A percentile compares a stretch with the other conserved stretches of the same genome.
Conservation (phyloP, 2,113 vertebrate genomes). For the Halcyon malimbica region DNA sequence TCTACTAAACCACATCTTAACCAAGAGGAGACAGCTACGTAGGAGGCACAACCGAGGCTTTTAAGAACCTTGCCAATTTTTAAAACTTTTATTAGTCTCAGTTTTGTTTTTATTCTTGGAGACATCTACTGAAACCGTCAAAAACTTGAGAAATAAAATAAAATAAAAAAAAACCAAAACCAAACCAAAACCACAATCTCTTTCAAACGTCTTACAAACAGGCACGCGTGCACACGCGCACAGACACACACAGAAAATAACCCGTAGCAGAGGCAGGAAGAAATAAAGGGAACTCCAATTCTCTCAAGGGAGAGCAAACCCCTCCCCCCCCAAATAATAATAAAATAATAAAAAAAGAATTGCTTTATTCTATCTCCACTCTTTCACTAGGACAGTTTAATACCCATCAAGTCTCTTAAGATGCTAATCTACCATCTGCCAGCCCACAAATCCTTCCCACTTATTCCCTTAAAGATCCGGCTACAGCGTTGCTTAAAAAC, state of each 20-base stretch:
- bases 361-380: slow-evolving; percentile 26
- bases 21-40: not conserved
- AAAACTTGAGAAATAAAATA: not conserved
- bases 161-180: not conserved
- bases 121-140: not conserved
- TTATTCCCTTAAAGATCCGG: slow-evolving; percentile 43
- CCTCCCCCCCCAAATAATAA: not conserved
- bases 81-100: slow-evolving; percentile 21
- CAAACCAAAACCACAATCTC: not conserved
- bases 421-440: slow-evolving; percentile 59
- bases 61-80: not conserved
- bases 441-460: slow-evolving; percentile 51
- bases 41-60: slow-evolving; percentile 1
- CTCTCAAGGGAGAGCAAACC: not conserved
- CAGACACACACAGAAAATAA: not conserved
- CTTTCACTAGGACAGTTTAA: slow-evolving; percentile 32
- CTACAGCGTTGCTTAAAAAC: not conserved
- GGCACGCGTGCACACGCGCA: not conserved
- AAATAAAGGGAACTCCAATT: not conserved
- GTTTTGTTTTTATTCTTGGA: slow-evolving; percentile 9
- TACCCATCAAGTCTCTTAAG: slow-evolving; percentile 15
- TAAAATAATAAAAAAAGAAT: not conserved
- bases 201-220: not conserved
- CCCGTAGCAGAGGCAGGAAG: not conserved
- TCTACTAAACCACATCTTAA: not conserved